Percentiles rank a stretch among this genome's conserved stretches.
Evolutionary conservation across 2,888 invertebrate species (phyloP).

Genomic region (Dryadula phaetusa): DNA sequence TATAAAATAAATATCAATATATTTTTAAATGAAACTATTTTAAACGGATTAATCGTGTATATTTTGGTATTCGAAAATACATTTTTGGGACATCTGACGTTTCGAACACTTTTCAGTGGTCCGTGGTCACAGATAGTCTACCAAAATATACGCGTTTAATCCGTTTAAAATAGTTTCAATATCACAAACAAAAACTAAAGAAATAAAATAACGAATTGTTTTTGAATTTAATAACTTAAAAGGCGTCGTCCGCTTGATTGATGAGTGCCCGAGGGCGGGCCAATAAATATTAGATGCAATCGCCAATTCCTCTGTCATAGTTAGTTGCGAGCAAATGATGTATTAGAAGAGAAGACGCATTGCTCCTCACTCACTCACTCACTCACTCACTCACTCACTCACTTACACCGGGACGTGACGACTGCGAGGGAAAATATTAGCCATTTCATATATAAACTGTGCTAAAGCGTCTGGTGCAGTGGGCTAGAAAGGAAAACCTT

Average conservation of each 20-base stretch:
- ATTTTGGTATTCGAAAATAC: too few relatives aligned
- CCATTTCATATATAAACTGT: slow-evolving; percentile 30
- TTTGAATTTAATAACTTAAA: neutral
- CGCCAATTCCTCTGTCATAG: slow-evolving; percentile 73
- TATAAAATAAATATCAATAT: too few relatives aligned
- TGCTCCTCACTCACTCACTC: too few relatives aligned
- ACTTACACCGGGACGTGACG: slow-evolving; percentile 42
- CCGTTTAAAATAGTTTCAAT: too few relatives aligned
- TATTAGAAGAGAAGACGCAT: slow-evolving; percentile 69
- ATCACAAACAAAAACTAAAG: too few relatives aligned
- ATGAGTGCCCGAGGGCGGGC: slow-evolving; percentile 72
- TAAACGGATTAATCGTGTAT: too few relatives aligned
- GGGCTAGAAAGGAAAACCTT: neutral
- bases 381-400: too few relatives aligned
- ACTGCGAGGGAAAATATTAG: slow-evolving; percentile 32
- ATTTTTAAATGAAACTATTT: too few relatives aligned
- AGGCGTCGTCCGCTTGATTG: slow-evolving; percentile 60
- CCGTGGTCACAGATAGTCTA: too few relatives aligned
- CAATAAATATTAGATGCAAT: slow-evolving; percentile 79
- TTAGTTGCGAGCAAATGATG: slow-evolving; percentile 76
- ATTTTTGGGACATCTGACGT: too few relatives aligned
- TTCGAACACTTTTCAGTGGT: too few relatives aligned
- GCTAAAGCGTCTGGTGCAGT: neutral
- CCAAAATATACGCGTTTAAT: too few relatives aligned
- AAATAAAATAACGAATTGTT: neutral